These are phyloP conservation scores for Cyclina sinensis DNA, from an alignment of 1,140 invertebrate genomes.

Conservation along the genomic window DNA sequence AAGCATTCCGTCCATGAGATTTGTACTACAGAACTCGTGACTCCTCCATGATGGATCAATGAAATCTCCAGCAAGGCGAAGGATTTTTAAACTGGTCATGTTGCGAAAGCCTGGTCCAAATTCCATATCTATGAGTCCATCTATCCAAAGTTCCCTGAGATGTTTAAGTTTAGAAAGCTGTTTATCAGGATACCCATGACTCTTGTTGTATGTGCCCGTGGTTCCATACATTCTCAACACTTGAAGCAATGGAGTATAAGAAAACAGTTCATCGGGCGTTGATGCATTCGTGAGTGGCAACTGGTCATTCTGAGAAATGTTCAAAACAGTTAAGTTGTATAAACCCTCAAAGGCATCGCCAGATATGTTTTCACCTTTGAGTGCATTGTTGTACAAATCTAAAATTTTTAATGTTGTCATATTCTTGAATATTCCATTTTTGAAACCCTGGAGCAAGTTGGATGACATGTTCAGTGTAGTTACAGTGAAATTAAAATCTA, in stretches of 20 bases:
- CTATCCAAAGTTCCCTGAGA: conserved; percentile 42
- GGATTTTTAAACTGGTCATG: conserved; percentile 6
- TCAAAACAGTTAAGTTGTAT: neutral
- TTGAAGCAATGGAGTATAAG: neutral
- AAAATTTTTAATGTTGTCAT: neutral
- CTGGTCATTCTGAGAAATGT: conserved; percentile 39
- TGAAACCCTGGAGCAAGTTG: neutral
- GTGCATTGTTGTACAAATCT: conserved; percentile 19
- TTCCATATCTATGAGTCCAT: conserved; percentile 17
- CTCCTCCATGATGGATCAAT: conserved; percentile 29
- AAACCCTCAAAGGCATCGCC: conserved; percentile 28
- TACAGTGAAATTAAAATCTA: neutral
- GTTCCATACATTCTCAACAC: conserved; percentile 51
- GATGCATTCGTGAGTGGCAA: conserved; percentile 18
- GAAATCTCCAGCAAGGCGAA: conserved; percentile 27
- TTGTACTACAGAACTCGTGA: conserved; percentile 12
- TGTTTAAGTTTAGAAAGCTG: neutral
- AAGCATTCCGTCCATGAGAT: conserved; percentile 11
- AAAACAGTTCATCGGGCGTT: neutral
- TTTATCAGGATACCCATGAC: conserved; percentile 17
- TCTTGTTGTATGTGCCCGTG: neutral
- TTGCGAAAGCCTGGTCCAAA: conserved; percentile 31
- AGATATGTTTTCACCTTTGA: neutral
- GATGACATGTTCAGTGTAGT: conserved; percentile 11
- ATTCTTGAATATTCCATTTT: neutral